Evolutionary conservation across 2,888 invertebrate genomes (phyloP), one percentile per base, ranked within the genome.

Genomic region (Apodemia zela): DNA sequence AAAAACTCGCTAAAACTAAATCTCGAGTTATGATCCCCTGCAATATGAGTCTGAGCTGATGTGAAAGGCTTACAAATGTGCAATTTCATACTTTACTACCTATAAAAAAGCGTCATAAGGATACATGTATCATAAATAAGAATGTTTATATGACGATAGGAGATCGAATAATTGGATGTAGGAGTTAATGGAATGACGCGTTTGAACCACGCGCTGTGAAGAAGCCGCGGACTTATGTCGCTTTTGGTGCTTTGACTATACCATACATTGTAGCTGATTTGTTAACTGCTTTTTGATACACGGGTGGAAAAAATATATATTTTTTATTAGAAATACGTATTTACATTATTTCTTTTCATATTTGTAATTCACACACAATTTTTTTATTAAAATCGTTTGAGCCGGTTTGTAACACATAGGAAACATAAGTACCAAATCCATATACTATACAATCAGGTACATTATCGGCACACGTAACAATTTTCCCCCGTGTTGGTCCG

Each of bases 31-130:
- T 86, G 78, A 77, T 71, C 76, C 72, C 71, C 72, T 68, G 74
- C 77, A 84, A 85, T 84, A 83, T 80, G 84, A 82, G 77, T 70
- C 69, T 75, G 69, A 72, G 73, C n/a, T n/a, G n/a, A 84, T 85
- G 85, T 87, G 88, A 85, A 87, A 84, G 84, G 84, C 77, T 78
- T 82, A 83, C 87, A 87, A 87, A 89, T 85, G 81, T 78, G 79
- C 80, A 87, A 86, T 88, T 87, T 86, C 81, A 81, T 83, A 84
- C 82, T 90, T 90, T 88, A 89, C 73, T 86, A 80, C 80, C 87
- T 77, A 85, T 90, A 89, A 90, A 89, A 73, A 59, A 54, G 15
- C 54, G 25, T 54, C 54, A 77, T 74, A 73, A 77, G 79, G 75
- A 80, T 81, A 81, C 79, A 79, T 77, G 78, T 75, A 73, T 73